Evolutionary conservation across 2,888 invertebrate species (phyloP), one percentile per base, ranked within the genome.

Genomic region (Leptura quadrifasciata): DNA sequence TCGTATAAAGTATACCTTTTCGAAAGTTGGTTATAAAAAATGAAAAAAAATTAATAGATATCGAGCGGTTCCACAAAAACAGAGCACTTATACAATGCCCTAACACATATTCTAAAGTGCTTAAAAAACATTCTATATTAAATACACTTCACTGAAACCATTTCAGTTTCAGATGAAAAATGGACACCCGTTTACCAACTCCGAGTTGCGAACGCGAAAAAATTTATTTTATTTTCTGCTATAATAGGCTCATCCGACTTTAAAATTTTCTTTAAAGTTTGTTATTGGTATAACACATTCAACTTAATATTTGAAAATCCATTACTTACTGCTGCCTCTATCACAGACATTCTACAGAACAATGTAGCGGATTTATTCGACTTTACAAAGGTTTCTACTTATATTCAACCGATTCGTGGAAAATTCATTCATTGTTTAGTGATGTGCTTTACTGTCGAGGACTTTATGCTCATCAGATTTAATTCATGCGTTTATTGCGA

Each of bases 381-480:
- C 58, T 58, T 58, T 24, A 24, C 58, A 58, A 58, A 58, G 20
- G 58, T 58, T 58, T 58, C 58, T 21, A 58, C 21, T 58, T 58
- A 58, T 58, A 21, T 58, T 24, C 58, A 24, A 24, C 24, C 24
- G 21, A 5, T 58, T 58, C 18, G 58, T 21, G 58, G 21, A n/a
- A 24, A 24, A 58, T 58, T 58, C 58, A 58, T 10, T 21, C 21
- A 24, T 21, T 58, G 58, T 58, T 58, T 58, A 18, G 24, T 58
- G 58, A 24, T 58, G 15, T 24, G 58, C 58, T 58, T 18, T 58
- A 58, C 58, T 6, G 10, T 24, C 1, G 24, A 58, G 21, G 20
- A 58, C 15, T 58, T 58, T 24, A 12, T 20, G 20, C 24, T 21
- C 15, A 21, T 58, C 21, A 21, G 24, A 12, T 24, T 58, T 20